Percentiles rank a stretch among this genome's conserved stretches.
Conservation (phyloP, 2,113 vertebrate genomes). For the Leptodactylus fuscus region DNA sequence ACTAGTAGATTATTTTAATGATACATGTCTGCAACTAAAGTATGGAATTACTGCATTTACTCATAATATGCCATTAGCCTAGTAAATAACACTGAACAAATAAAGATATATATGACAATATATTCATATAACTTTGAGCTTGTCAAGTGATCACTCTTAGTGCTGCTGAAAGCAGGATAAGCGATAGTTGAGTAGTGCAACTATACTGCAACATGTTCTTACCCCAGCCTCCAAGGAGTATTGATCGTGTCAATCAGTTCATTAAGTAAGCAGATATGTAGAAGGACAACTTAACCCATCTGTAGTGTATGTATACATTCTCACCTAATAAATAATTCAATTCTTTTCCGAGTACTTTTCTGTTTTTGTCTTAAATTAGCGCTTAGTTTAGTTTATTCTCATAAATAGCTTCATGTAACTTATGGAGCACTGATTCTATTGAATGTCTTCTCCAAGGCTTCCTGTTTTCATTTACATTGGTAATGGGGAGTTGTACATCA, state of each 20-base stretch:
- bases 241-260: not conserved
- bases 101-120: too few relatives aligned
- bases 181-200: too few relatives aligned
- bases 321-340: not conserved
- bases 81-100: too few relatives aligned
- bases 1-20: too few relatives aligned
- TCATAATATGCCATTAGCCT: too few relatives aligned
- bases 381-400: not conserved
- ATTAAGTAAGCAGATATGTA: not conserved
- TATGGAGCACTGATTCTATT: not conserved
- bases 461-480: not conserved
- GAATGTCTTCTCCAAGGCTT: too few relatives aligned
- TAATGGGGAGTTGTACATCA: not conserved
- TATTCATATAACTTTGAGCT: too few relatives aligned
- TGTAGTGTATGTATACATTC: not conserved
- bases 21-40: too few relatives aligned
- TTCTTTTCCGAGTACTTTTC: not conserved
- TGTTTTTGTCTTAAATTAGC: not conserved
- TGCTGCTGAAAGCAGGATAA: too few relatives aligned
- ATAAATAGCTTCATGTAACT: not conserved
- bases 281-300: not conserved
- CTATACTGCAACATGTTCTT: not conserved
- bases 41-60: too few relatives aligned
- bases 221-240: not conserved
- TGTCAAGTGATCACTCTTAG: too few relatives aligned